phyloP scores from a whole-genome alignment of 1,140 invertebrate genomes.

The Drosophila yakuba region DNA sequence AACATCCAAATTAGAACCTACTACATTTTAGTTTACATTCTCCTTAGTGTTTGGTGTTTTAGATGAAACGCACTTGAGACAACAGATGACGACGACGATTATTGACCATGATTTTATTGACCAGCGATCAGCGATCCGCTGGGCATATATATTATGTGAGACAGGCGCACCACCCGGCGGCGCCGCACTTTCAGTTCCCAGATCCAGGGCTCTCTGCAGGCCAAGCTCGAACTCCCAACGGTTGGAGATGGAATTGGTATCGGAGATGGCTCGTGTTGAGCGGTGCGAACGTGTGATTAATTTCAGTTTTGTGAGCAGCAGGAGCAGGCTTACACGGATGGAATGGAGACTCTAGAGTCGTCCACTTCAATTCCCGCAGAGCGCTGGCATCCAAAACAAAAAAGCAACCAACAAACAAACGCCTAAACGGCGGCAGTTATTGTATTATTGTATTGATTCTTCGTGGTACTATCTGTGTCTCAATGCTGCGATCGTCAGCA shows the following conservation, averaged over 20 bases:
- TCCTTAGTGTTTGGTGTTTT: constrained; percentile 84
- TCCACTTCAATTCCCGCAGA: constrained; percentile 4
- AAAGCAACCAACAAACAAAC: constrained; percentile 5
- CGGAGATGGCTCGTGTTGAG: constrained; percentile 27
- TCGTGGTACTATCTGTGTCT: constrained; percentile 81
- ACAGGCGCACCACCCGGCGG: constrained; percentile 9
- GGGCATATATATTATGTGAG: constrained; percentile 50
- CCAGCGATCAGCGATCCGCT: constrained; percentile 15
- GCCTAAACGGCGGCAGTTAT: constrained; percentile 39
- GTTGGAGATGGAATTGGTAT: constrained; percentile 29
- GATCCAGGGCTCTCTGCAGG: constrained; percentile 46
- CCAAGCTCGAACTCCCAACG: constrained; percentile 27
- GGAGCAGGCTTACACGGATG: constrained; percentile 10
- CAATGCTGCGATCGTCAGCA: constrained; percentile 72
- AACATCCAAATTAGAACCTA: constrained; percentile 80
- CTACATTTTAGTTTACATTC: constrained; percentile 83
- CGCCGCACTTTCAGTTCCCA: constrained; percentile 53
- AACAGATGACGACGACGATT: constrained; percentile 81
- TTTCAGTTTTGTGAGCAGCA: constrained; percentile 40
- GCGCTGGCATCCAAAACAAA: constrained; percentile 20
- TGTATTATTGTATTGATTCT: constrained; percentile 60
- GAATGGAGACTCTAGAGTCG: not conserved
- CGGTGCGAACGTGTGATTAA: constrained; percentile 37
- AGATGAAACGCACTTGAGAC: constrained; percentile 84
- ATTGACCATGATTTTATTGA: constrained; percentile 70